phyloP scores from a whole-genome alignment of 2,888 invertebrate genomes.

The Spodoptera exigua region DNA sequence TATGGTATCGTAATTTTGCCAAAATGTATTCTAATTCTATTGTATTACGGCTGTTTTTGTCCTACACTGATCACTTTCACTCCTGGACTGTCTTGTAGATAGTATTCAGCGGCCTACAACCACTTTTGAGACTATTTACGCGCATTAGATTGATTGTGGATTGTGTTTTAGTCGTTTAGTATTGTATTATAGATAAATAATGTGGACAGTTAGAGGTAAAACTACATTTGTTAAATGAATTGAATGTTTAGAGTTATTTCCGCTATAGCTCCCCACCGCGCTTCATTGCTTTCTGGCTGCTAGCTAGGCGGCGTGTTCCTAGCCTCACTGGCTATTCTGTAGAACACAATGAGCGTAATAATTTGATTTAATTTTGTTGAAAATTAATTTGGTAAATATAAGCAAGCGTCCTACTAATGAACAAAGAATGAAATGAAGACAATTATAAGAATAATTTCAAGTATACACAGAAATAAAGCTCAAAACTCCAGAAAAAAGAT shows the following conservation, averaged over 20 bases:
- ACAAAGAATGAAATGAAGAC: too few relatives aligned
- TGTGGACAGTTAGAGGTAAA: constrained; percentile 20
- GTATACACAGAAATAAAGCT: too few relatives aligned
- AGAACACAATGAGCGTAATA: too few relatives aligned
- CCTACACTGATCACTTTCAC: constrained; percentile 56
- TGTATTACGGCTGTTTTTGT: constrained; percentile 49
- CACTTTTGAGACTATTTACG: constrained; percentile 58
- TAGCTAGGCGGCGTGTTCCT: constrained; percentile 2
- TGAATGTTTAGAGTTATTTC: constrained; percentile 26
- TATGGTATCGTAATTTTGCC: constrained; percentile 44
- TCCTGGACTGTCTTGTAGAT: constrained; percentile 57
- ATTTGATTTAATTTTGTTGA: too few relatives aligned
- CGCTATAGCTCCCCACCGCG: constrained; percentile 4
- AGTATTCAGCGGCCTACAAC: constrained; percentile 54
- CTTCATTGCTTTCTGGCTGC: constrained; percentile 11
- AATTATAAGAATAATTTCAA: too few relatives aligned
- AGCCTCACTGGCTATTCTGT: too few relatives aligned
- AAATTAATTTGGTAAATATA: too few relatives aligned
- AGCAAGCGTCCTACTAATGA: too few relatives aligned
- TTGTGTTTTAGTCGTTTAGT: constrained; percentile 49
- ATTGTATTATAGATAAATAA: constrained; percentile 34
- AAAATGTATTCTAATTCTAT: constrained; percentile 50
- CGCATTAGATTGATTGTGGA: constrained; percentile 58
- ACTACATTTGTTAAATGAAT: constrained; percentile 31
- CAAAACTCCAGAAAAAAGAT: constrained; percentile 37